These are phyloP conservation scores for Colistium nudipinnis DNA, from an alignment of 2,113 vertebrate genomes.

Conservation along the genomic window DNA sequence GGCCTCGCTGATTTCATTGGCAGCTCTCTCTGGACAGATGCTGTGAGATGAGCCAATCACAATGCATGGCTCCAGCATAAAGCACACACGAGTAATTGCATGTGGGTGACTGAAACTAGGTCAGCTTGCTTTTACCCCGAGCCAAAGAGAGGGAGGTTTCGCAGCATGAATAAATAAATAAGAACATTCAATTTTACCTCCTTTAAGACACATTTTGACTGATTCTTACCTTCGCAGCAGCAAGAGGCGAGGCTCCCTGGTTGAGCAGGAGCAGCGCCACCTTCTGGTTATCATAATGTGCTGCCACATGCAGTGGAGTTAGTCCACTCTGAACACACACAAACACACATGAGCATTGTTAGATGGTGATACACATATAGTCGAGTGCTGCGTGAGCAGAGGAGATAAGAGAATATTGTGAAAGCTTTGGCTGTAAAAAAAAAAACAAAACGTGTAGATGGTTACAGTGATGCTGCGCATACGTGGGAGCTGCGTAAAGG, in stretches of 20 bases:
- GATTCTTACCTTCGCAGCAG: constrained; percentile 92
- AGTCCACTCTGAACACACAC: constrained; percentile 92
- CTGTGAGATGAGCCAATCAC: constrained; percentile 27
- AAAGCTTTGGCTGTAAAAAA: neutral
- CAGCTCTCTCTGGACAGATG: constrained; percentile 9
- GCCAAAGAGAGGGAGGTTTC: constrained; percentile 25
- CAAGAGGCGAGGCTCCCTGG: constrained; percentile 96
- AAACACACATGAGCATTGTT: constrained; percentile 41
- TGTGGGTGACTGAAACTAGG: constrained; percentile 60
- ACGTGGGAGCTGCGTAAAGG: neutral
- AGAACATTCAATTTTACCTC: constrained; percentile 8
- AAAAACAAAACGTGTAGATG: neutral
- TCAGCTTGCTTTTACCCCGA: constrained; percentile 54
- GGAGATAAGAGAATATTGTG: neutral
- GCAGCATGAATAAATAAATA: constrained; percentile 18
- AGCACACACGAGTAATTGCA: constrained; percentile 18
- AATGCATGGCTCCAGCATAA: neutral
- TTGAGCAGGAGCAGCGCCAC: constrained; percentile 97
- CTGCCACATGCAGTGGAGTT: constrained; percentile 99
- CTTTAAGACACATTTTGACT: neutral
- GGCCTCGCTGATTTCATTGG: constrained; percentile 11
- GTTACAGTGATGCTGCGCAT: neutral
- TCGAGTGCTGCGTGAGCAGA: neutral
- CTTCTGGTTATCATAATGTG: constrained; percentile 99
- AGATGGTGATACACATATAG: constrained; percentile 12